phyloP scores from a whole-genome alignment of 2,113 vertebrate genomes.

The Pontoporia blainvillei region DNA sequence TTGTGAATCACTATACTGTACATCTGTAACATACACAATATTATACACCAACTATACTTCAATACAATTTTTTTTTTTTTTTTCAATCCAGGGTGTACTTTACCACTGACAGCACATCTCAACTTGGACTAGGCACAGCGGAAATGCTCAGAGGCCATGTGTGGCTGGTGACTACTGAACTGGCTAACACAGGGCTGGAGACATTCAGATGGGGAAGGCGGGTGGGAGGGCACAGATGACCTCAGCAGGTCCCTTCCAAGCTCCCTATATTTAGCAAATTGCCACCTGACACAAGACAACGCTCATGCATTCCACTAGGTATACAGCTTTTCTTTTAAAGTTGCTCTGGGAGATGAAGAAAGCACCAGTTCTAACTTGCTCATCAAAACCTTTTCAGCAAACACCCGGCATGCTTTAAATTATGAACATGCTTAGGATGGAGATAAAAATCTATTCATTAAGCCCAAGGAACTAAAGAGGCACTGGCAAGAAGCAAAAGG shows the following conservation, averaged over 20 bases:
- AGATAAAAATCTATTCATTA: neutral
- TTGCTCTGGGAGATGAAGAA: neutral
- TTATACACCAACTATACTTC: too few relatives aligned
- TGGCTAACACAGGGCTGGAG: neutral
- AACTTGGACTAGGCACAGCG: neutral
- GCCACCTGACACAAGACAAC: conserved; percentile 31
- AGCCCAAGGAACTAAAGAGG: neutral
- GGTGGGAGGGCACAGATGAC: neutral
- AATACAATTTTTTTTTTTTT: neutral
- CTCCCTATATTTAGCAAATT: conserved; percentile 53
- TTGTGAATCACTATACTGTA: neutral
- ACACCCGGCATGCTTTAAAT: neutral
- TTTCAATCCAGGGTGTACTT: neutral
- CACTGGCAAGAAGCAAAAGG: neutral
- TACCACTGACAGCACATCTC: neutral
- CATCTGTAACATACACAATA: neutral
- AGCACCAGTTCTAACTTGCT: neutral
- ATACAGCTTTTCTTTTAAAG: neutral
- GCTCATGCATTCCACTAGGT: neutral
- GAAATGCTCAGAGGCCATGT: neutral
- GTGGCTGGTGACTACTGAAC: neutral
- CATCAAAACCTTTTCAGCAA: neutral
- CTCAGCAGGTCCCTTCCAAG: conserved; percentile 26
- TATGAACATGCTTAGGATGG: neutral
- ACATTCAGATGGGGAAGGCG: neutral